These are phyloP conservation scores for Coenobita brevimanus DNA, from an alignment of 1,140 invertebrate species.

Conservation along the genomic window DNA sequence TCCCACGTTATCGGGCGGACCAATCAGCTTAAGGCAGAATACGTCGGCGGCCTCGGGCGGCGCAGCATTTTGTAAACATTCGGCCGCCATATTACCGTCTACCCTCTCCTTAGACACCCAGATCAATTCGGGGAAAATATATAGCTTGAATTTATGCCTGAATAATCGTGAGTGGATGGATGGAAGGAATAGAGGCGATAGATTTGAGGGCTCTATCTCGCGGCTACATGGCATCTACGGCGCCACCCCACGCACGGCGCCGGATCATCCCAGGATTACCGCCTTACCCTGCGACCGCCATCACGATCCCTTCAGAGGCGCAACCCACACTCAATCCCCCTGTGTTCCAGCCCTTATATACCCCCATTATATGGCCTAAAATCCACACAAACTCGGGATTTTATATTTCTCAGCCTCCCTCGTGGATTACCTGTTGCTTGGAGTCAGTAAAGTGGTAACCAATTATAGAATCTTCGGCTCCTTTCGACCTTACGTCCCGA, in stretches of 20 bases:
- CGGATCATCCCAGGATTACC: slow-evolving; percentile 61
- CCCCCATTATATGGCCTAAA: not conserved
- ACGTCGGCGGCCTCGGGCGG: not conserved
- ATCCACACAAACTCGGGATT: not conserved
- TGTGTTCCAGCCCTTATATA: not conserved
- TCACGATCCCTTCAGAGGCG: slow-evolving; percentile 13
- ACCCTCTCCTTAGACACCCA: too few relatives aligned
- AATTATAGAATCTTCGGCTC: slow-evolving; percentile 32
- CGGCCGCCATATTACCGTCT: not conserved
- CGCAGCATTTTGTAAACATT: not conserved
- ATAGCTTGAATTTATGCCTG: too few relatives aligned
- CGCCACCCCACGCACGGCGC: slow-evolving; percentile 45
- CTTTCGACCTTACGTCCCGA: slow-evolving; percentile 3
- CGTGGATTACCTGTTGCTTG: slow-evolving; percentile 62
- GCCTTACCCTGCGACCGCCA: slow-evolving; percentile 59
- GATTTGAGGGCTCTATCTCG: slow-evolving; percentile 1
- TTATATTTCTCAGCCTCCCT: slow-evolving; percentile 49
- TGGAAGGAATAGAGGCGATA: not conserved
- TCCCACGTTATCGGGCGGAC: slow-evolving; percentile 62
- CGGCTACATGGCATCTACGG: slow-evolving; percentile 46
- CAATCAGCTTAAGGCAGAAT: slow-evolving; percentile 64
- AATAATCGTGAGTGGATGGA: not conserved
- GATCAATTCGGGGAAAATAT: too few relatives aligned
- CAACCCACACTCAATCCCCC: not conserved
- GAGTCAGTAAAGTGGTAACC: slow-evolving; percentile 63